These are phyloP conservation scores for Amphibalanus amphitrite DNA, from an alignment of 1,140 invertebrate genomes.

Conservation along the genomic window DNA sequence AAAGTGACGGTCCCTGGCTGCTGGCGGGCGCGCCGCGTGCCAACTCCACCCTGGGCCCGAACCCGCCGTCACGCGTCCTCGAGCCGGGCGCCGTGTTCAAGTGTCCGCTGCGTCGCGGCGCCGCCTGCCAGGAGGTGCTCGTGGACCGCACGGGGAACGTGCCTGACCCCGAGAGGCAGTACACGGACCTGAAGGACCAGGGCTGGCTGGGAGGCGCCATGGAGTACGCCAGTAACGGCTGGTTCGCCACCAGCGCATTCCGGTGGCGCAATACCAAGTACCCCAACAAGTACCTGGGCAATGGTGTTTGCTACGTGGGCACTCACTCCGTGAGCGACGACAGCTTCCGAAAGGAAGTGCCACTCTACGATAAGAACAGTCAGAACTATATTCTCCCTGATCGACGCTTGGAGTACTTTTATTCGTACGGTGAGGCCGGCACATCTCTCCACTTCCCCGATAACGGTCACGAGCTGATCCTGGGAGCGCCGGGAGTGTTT, in stretches of 20 bases:
- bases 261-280: constrained; percentile 11
- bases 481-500: neutral
- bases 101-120: neutral
- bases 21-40: constrained; percentile 2
- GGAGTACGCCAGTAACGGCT: neutral
- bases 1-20: neutral
- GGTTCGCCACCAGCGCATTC: constrained; percentile 6
- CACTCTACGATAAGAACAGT: constrained; percentile 6
- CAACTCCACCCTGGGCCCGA: constrained; percentile 4
- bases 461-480: neutral
- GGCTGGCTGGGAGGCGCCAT: constrained; percentile 13
- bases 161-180: neutral
- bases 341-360: constrained; percentile 9
- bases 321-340: neutral
- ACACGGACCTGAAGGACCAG: constrained; percentile 10
- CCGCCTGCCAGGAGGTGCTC: constrained; percentile 3
- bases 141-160: neutral
- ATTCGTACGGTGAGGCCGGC: neutral
- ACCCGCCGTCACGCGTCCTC: neutral
- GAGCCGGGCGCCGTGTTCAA: constrained; percentile 6
- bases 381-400: neutral
- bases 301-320: constrained; percentile 14
- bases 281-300: constrained; percentile 5
- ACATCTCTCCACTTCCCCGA: neutral
- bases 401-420: neutral